Evolutionary conservation across 2,888 invertebrate species (phyloP).

Genomic region (Drosophila nr. medialis): DNA sequence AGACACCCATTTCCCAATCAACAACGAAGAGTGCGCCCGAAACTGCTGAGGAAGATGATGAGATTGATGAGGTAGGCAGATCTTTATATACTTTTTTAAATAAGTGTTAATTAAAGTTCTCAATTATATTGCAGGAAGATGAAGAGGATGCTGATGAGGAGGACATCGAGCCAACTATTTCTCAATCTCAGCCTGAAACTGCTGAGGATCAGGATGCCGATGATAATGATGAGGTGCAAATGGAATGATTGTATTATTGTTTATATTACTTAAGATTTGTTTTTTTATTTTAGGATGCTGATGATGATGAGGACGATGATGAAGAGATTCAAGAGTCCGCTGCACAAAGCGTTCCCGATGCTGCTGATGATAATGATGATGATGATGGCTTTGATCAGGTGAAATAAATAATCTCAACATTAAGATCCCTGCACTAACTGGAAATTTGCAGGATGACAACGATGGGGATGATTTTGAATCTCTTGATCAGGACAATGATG

Average conservation of each 20-base stretch:
- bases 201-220: slow-evolving; percentile 32
- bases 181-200: slow-evolving; percentile 53
- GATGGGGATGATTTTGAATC: slow-evolving; percentile 82
- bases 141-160: slow-evolving; percentile 55
- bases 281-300: slow-evolving; percentile 10
- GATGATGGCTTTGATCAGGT: slow-evolving; percentile 44
- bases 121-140: slow-evolving; percentile 58
- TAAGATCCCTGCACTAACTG: neutral
- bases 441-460: slow-evolving; percentile 79
- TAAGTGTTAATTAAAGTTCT: neutral
- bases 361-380: slow-evolving; percentile 49
- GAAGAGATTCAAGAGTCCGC: slow-evolving; percentile 38
- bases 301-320: slow-evolving; percentile 25
- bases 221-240: slow-evolving; percentile 29
- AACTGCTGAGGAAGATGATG: slow-evolving; percentile 53
- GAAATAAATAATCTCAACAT: neutral
- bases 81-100: neutral
- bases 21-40: slow-evolving; percentile 22
- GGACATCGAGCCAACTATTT: slow-evolving; percentile 61
- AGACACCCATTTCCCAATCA: slow-evolving; percentile 14
- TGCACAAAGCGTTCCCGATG: slow-evolving; percentile 28
- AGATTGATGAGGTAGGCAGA: slow-evolving; percentile 44
- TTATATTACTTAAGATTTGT: no score
- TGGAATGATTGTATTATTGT: neutral
- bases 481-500: slow-evolving; percentile 83